Evolutionary conservation across 2,113 vertebrate genomes (phyloP), one percentile per base, ranked within the genome.

Genomic region (Monopterus albus): DNA sequence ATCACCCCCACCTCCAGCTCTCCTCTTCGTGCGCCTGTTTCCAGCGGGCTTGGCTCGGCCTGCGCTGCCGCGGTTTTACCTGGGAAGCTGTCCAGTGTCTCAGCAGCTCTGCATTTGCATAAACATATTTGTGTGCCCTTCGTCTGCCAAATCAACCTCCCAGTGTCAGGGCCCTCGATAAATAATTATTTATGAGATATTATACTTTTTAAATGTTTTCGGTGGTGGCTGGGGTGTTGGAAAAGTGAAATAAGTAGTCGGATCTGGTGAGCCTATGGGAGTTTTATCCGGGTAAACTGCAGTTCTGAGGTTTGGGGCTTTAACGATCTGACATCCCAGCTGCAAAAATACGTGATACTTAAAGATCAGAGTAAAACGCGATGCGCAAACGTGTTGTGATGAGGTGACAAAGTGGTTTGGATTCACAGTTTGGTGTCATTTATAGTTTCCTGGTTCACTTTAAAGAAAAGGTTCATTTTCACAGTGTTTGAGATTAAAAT

Each of bases 181-280:
- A 83, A 84, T 83, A 81, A 88, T 72, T 75, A 66, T 63, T 85
- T 86, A 91, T 88, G 87, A 72, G 76, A 82, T 82, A 57, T 26
- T 26, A n/a, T n/a, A n/a, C n/a, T 35, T 68, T 81, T 56, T n/a
- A n/a, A n/a, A 56, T 7, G 20, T 21, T 51, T 68, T 31, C 12
- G 63, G 52, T n/a, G 55, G 40, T 21, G 35, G 45, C 28, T 36
- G 18, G 14, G 47, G 59, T 26, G 72, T 28, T 59, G 62, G 74
- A 72, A 75, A 47, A 56, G 61, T 58, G 62, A 72, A 78, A 80
- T 2, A 17, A 58, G 29, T 7, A 31, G 5, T 5, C 33, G 26
- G 5, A 6, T 72, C 67, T 10, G 76, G 23, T 28, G 55, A 50
- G 78, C 53, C 47, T 46, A 13, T 6, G 63, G 26, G 43, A 46